Conservation (phyloP, 2,113 vertebrate species). For the Pitta sordida region DNA sequence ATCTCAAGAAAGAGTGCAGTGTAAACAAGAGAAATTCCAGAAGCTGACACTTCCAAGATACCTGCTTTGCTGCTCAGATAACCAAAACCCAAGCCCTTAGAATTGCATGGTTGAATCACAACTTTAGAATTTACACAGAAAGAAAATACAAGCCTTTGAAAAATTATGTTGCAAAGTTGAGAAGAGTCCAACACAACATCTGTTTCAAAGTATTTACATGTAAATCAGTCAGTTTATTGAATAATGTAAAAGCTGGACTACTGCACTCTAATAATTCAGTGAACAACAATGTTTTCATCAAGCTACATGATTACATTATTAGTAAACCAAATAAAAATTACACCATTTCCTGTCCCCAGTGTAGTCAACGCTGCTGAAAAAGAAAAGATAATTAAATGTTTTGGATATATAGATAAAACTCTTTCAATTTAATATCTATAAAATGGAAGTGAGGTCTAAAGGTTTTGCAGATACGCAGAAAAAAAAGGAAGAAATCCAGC, state of each 20-base stretch:
- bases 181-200: background rate
- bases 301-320: background rate
- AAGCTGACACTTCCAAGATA: background rate
- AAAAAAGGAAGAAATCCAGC: background rate
- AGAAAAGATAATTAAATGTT: background rate
- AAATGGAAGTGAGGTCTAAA: background rate
- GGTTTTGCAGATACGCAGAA: background rate
- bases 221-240: background rate
- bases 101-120: background rate
- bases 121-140: background rate
- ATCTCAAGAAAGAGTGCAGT: background rate
- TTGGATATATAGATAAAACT: background rate
- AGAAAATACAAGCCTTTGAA: background rate
- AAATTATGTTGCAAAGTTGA: background rate
- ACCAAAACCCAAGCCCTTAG: background rate
- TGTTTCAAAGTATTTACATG: background rate
- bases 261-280: background rate
- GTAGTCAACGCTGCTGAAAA: background rate
- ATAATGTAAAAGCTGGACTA: background rate
- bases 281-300: background rate
- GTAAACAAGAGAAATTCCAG: background rate
- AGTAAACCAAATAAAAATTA: background rate
- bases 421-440: background rate
- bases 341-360: background rate
- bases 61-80: background rate